Conservation (phyloP, 2,113 vertebrate species). For the Malurus alboscapulatus region DNA sequence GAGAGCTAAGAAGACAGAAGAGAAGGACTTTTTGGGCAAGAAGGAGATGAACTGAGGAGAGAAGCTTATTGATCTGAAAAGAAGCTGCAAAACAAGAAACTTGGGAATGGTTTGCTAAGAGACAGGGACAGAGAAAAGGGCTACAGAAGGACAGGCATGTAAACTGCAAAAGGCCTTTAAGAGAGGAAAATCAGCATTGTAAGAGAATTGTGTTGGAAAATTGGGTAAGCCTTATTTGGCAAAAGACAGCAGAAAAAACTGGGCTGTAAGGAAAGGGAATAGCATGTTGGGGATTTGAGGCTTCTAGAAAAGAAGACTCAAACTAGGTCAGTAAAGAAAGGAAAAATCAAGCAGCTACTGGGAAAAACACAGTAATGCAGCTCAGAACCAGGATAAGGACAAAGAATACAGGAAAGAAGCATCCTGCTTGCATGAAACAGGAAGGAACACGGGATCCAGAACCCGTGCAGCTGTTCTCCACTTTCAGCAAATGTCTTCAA, state of each 20-base stretch:
- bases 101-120: neutral
- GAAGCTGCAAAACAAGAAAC: neutral
- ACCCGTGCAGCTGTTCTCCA: neutral
- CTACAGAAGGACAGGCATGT: neutral
- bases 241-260: neutral
- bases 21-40: neutral
- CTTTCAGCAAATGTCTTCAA: neutral
- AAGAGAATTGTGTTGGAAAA: conserved; percentile 10
- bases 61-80: neutral
- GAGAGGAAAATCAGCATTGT: neutral
- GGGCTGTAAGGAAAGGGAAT: neutral
- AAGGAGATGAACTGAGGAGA: neutral
- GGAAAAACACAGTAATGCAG: neutral
- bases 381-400: neutral
- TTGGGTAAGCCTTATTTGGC: neutral
- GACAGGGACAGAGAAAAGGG: neutral
- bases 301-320: neutral
- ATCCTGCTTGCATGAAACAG: neutral
- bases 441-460: neutral
- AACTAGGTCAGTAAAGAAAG: neutral
- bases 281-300: neutral
- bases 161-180: neutral
- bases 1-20: neutral
- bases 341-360: neutral
- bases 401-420: neutral